phyloP scores from a whole-genome alignment of 2,797 vertebrate genomes.

The Tragopan temminckii region DNA sequence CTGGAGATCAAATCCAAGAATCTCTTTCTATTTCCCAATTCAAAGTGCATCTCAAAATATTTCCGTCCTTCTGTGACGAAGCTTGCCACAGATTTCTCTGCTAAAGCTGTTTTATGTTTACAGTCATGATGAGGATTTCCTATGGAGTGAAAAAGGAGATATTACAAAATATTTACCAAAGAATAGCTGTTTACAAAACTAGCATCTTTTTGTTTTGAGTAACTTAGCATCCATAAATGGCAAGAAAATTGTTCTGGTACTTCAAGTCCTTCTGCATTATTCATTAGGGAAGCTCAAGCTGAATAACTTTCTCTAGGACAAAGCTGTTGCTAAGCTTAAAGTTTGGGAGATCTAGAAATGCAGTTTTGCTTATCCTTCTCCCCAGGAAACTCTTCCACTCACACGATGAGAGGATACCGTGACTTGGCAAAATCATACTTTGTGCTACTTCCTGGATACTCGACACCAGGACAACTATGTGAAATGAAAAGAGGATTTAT shows the following conservation, averaged over 20 bases:
- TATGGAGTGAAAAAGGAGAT: conserved; percentile 31
- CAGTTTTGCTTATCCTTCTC: conserved; percentile 84
- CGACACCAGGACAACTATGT: conserved; percentile 56
- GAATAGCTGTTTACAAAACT: conserved; percentile 83
- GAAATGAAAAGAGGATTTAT: conserved; percentile 62
- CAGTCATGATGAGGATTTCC: conserved; percentile 58
- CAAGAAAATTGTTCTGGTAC: conserved; percentile 81
- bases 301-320: conserved; percentile 86
- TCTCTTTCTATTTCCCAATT: not conserved
- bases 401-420: conserved; percentile 72
- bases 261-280: conserved; percentile 83
- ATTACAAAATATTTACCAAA: conserved; percentile 69
- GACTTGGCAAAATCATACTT: conserved; percentile 71
- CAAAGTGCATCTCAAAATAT: conserved; percentile 37
- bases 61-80: conserved; percentile 33
- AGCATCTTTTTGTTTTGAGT: conserved; percentile 81
- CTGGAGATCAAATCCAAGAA: conserved; percentile 27
- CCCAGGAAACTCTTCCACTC: conserved; percentile 83
- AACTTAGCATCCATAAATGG: conserved; percentile 84
- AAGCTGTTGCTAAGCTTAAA: conserved; percentile 97
- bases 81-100: conserved; percentile 23
- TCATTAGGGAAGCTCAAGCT: conserved; percentile 83
- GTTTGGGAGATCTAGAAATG: conserved; percentile 88
- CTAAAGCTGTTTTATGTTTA: conserved; percentile 62
- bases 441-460: conserved; percentile 73